Evolutionary conservation across 92 coral and sea anemone species (phyloP), one percentile per base, ranked within the genome.

Genomic region (Micromussa lordhowensis): DNA sequence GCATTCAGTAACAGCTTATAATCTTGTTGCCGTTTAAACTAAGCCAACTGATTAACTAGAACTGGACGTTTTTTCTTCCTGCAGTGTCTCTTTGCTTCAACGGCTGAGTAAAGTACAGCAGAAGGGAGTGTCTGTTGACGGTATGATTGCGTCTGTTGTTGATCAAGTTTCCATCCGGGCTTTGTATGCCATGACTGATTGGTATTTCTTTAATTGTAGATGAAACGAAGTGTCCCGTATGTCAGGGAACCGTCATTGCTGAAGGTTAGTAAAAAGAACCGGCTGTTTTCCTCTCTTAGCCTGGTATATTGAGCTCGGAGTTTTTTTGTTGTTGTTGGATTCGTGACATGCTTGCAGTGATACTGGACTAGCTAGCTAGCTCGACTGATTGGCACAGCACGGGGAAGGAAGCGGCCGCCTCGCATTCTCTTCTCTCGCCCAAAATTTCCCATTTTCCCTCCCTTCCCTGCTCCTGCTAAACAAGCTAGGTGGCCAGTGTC

Each of bases 1-100:
- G 61, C 5, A 19, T 15, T 15, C 22, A 19, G 61, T 3, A 55
- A 55, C 61, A 55, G 61, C 61, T 55, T 4, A 55, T 55, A 55
- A 17, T 15, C 61, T 15, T 55, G 61, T 17, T 55, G 16, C 21
- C 5, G 75, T 69, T 4, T 69, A 2, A 17, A 29, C 28, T 28
- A 19, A 71, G 1, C 35, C 3, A 30, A 4, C 3, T 30, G 31
- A 51, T 24, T 26, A 66, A 28, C 0, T 66, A 10, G 1, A 66
- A 28, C 71, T 13, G 16, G 16, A 9, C 30, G 13, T 81, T 40
- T 59, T 44, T 85, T 24, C 12, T 19, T 19, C 59, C 83, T 87
- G 34, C 38, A 98, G 99, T 86, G 99, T 96, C 74, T 93, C 98
- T 3, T 86, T 98, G 75, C 93, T 98, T 94, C 98, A 98, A 57